Percentiles rank a stretch among this genome's conserved stretches.
Conservation (phyloP, 2,113 vertebrate species). For the Cygnus atratus region DNA sequence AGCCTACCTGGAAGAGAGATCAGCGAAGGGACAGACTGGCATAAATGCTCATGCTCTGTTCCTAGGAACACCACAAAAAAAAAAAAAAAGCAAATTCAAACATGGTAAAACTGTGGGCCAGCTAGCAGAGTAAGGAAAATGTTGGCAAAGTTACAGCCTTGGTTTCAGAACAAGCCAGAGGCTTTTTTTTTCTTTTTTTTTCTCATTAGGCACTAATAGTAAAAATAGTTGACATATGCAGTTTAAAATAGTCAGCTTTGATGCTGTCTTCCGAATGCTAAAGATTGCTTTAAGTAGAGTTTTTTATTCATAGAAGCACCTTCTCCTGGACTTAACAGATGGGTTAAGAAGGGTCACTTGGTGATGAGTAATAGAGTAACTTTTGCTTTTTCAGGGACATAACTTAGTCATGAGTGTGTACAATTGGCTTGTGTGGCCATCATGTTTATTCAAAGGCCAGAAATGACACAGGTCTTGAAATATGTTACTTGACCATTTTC, state of each 20-base stretch:
- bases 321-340: background rate
- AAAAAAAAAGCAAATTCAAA: background rate
- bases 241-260: background rate
- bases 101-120: background rate
- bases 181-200: background rate
- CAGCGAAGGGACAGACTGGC: conserved; percentile 3
- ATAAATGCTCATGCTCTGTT: background rate
- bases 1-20: conserved; percentile 32
- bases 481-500: background rate
- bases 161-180: background rate
- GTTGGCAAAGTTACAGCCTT: conserved; percentile 36
- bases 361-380: background rate
- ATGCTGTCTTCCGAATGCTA: background rate
- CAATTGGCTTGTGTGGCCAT: background rate
- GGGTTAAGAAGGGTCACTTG: background rate
- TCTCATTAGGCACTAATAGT: background rate
- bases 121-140: conserved; percentile 12
- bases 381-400: background rate
- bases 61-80: background rate
- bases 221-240: background rate
- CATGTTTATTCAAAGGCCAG: background rate
- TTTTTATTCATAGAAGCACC: background rate
- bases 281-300: background rate
- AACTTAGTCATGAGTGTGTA: background rate
- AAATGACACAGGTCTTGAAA: background rate